These are phyloP conservation scores for Acronicta leporina DNA, from an alignment of 2,888 invertebrate species.

Conservation along the genomic window DNA sequence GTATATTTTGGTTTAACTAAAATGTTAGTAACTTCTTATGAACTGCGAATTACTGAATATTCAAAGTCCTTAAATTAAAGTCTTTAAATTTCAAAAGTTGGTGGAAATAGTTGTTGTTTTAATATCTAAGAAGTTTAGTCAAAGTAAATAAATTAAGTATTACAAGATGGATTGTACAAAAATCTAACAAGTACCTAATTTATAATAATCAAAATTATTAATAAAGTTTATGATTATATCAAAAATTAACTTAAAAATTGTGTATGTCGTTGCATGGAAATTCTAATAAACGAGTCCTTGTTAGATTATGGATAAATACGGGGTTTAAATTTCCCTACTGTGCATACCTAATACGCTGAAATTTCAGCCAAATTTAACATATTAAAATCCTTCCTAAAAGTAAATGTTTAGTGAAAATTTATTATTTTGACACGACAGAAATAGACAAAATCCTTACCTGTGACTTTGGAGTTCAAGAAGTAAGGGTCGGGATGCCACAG, in stretches of 20 bases:
- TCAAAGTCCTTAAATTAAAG: neutral
- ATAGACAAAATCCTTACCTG: constrained; percentile 87
- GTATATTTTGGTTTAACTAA: neutral
- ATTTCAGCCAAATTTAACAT: too few relatives aligned
- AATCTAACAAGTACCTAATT: neutral
- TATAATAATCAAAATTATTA: neutral
- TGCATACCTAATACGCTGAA: too few relatives aligned
- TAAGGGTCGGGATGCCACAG: constrained; percentile 97
- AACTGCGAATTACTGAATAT: neutral
- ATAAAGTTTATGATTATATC: too few relatives aligned
- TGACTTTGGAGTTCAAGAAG: constrained; percentile 95
- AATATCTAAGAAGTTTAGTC: neutral
- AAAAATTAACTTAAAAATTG: too few relatives aligned
- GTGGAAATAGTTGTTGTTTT: neutral
- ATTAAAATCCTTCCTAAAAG: too few relatives aligned
- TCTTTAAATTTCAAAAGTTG: neutral
- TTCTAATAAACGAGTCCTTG: too few relatives aligned
- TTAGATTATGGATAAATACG: too few relatives aligned
- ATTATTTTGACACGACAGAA: too few relatives aligned
- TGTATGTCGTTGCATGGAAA: too few relatives aligned
- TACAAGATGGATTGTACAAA: neutral
- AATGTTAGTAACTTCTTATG: neutral
- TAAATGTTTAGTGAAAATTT: too few relatives aligned
- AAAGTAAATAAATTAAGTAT: neutral
- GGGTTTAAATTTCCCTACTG: too few relatives aligned